A percentile compares a stretch with the other conserved stretches of the same genome.
Conservation (phyloP, 2,888 invertebrate species). For the Epistrophe grossulariae region DNA sequence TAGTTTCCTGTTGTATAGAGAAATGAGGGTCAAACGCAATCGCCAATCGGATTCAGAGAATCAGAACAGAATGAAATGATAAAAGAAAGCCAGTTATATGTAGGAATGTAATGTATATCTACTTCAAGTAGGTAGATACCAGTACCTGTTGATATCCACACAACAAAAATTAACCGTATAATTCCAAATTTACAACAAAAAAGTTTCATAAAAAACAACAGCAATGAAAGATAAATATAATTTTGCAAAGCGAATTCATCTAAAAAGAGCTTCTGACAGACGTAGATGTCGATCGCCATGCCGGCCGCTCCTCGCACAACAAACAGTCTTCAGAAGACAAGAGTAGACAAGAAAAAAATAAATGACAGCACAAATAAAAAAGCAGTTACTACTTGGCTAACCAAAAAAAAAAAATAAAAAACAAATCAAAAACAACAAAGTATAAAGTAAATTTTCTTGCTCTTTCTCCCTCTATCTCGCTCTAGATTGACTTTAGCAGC, state of each 20-base stretch:
- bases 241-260: slow-evolving; percentile 12
- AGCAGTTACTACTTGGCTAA: slow-evolving; percentile 48
- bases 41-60: slow-evolving; percentile 33
- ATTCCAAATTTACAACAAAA: slow-evolving; percentile 26
- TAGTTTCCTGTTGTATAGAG: slow-evolving; percentile 44
- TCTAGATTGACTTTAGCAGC: slow-evolving; percentile 6
- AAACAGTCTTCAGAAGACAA: not conserved
- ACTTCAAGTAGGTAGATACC: not conserved
- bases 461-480: slow-evolving; percentile 15
- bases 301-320: not conserved
- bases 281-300: not conserved
- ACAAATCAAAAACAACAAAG: slow-evolving; percentile 4
- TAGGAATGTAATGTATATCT: not conserved
- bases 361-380: slow-evolving; percentile 36
- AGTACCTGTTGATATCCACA: slow-evolving; percentile 54
- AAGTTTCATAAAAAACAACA: slow-evolving; percentile 7
- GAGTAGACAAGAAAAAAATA: slow-evolving; percentile 10
- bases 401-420: slow-evolving; percentile 37
- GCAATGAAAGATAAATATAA: slow-evolving; percentile 14
- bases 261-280: slow-evolving; percentile 13
- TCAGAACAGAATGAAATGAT: slow-evolving; percentile 13
- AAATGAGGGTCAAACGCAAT: slow-evolving; percentile 63
- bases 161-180: slow-evolving; percentile 33
- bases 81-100: slow-evolving; percentile 37
- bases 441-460: slow-evolving; percentile 2